phyloP scores from a whole-genome alignment of 2,888 invertebrate genomes.

The Agriotes lineatus region DNA sequence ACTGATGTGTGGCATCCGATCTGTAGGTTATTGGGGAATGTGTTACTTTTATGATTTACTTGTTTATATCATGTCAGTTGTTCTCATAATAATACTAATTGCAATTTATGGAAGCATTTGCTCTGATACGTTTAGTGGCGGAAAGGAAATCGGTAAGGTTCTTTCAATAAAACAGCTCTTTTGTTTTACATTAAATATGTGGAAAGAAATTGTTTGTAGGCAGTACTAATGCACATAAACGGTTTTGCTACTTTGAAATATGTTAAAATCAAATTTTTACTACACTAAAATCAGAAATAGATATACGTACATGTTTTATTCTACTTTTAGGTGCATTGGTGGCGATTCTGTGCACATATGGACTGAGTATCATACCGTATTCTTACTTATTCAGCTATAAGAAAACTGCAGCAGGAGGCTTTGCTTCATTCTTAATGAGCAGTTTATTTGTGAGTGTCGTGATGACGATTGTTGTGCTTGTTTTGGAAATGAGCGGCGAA shows the following conservation, averaged over 20 bases:
- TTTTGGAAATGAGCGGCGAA: slow-evolving; percentile 54
- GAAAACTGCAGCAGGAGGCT: slow-evolving; percentile 67
- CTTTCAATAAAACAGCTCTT: no score
- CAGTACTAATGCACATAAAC: no score
- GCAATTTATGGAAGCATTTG: neutral
- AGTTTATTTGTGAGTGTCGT: slow-evolving; percentile 59
- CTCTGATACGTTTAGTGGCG: slow-evolving; percentile 22
- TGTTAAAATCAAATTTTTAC: no score
- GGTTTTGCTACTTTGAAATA: no score
- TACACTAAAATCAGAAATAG: no score
- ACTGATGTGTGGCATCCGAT: slow-evolving; percentile 74
- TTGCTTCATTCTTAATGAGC: slow-evolving; percentile 57
- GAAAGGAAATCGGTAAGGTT: slow-evolving; percentile 59
- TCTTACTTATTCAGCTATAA: slow-evolving; percentile 73
- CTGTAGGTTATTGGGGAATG: slow-evolving; percentile 72
- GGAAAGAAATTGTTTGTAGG: no score
- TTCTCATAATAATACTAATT: neutral
- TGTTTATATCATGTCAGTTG: no score
- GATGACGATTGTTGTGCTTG: slow-evolving; percentile 54
- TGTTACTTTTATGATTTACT: slow-evolving; percentile 69
- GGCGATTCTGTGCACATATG: slow-evolving; percentile 70
- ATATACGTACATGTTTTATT: no score
- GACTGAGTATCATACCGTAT: slow-evolving; percentile 73
- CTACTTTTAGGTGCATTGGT: slow-evolving; percentile 66
- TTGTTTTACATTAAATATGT: no score